These are phyloP conservation scores for Enteromius treurensis DNA, from an alignment of 2,797 vertebrate genomes.

Conservation along the genomic window DNA sequence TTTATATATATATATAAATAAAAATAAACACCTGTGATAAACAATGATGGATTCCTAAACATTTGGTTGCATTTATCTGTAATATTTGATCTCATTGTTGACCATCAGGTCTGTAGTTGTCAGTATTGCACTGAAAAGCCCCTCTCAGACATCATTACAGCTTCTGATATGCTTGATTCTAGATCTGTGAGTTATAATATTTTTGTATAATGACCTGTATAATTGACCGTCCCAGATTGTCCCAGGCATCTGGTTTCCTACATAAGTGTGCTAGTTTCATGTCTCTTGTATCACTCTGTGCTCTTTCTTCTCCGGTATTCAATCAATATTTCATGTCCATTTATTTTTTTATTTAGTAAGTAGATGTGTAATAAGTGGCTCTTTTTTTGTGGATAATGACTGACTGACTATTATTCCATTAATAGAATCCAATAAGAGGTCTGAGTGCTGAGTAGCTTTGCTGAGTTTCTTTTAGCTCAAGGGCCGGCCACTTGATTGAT, in stretches of 20 bases:
- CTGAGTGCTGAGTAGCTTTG: neutral
- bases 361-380: neutral
- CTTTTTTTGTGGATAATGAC: neutral
- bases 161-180: neutral
- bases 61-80: neutral
- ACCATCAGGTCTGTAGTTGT: neutral
- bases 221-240: conserved; percentile 16
- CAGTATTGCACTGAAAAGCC: neutral
- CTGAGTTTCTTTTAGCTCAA: conserved; percentile 1
- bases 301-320: conserved; percentile 4
- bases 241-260: conserved; percentile 25
- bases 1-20: neutral
- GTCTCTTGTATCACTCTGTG: neutral
- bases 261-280: conserved; percentile 32
- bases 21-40: neutral
- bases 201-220: neutral
- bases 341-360: neutral
- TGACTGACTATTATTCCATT: neutral
- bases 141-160: neutral
- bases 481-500: neutral
- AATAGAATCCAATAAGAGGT: neutral
- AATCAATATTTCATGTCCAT: conserved; percentile 1
- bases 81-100: neutral
- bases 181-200: neutral
- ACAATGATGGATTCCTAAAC: neutral